phyloP scores from a whole-genome alignment of 2,888 invertebrate species.

The Melinopterus prodromus region DNA sequence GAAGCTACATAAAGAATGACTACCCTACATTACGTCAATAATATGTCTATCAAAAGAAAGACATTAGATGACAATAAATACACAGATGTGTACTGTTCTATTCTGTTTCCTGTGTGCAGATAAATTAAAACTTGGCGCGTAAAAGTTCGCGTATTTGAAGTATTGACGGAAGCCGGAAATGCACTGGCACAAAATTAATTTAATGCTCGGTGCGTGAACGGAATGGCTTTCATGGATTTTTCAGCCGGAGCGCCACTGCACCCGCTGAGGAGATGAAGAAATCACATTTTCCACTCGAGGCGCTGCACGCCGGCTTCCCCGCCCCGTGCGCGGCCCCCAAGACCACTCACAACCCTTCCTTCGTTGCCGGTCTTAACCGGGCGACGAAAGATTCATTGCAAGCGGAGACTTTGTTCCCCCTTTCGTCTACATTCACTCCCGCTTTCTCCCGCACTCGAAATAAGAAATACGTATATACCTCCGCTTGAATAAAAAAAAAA shows the following conservation, averaged over 20 bases:
- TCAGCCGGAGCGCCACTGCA: slow-evolving; percentile 14
- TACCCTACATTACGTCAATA: no score
- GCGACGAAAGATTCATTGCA: slow-evolving; percentile 55
- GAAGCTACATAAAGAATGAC: no score
- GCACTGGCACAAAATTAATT: slow-evolving; percentile 34
- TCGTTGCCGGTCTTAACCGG: slow-evolving; percentile 56
- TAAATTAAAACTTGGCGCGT: no score
- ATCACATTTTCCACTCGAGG: slow-evolving; percentile 62
- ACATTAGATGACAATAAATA: no score
- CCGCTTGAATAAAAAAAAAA: background rate
- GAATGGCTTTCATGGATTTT: slow-evolving; percentile 33
- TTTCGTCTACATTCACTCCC: slow-evolving; percentile 17
- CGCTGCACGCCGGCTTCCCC: slow-evolving; percentile 45
- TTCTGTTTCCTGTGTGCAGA: no score
- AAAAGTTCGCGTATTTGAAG: background rate
- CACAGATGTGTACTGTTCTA: no score
- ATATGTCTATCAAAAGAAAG: no score
- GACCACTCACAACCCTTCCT: slow-evolving; percentile 59
- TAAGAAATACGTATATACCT: slow-evolving; percentile 8
- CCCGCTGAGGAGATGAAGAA: slow-evolving; percentile 56
- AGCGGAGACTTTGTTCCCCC: slow-evolving; percentile 31
- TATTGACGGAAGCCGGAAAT: background rate
- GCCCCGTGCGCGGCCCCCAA: slow-evolving; percentile 48
- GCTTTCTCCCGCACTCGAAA: slow-evolving; percentile 17
- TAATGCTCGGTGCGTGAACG: slow-evolving; percentile 34